These are phyloP conservation scores for Erpornis zantholeuca DNA, from an alignment of 2,113 vertebrate genomes.

Conservation along the genomic window DNA sequence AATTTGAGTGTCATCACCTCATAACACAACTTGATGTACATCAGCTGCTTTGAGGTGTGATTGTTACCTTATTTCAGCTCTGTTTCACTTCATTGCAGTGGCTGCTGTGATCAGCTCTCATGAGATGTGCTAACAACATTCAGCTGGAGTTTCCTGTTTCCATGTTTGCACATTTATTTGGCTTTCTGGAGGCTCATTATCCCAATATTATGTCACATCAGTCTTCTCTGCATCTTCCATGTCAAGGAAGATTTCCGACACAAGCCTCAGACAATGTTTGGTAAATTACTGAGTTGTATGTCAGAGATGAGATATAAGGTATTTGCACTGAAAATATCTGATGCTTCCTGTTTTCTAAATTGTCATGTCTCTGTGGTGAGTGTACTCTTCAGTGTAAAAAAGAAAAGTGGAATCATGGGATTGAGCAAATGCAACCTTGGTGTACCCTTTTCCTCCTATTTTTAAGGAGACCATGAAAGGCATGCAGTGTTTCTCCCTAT, in stretches of 20 bases:
- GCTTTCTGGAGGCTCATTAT: background rate
- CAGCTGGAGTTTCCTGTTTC: background rate
- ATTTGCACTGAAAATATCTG: background rate
- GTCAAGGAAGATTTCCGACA: background rate
- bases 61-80: background rate
- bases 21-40: background rate
- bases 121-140: background rate
- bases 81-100: background rate
- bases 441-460: background rate
- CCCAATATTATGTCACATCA: background rate
- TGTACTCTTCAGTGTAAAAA: background rate
- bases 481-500: background rate
- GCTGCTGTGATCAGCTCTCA: background rate
- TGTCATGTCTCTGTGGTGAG: background rate
- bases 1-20: background rate
- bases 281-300: background rate
- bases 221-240: background rate
- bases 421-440: background rate
- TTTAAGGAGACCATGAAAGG: background rate
- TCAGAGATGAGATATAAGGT: background rate
- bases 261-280: background rate
- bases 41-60: background rate
- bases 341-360: background rate
- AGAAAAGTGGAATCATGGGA: background rate
- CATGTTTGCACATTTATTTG: background rate